phyloP scores from a whole-genome alignment of 2,113 vertebrate genomes.

The Entelurus aequoreus region DNA sequence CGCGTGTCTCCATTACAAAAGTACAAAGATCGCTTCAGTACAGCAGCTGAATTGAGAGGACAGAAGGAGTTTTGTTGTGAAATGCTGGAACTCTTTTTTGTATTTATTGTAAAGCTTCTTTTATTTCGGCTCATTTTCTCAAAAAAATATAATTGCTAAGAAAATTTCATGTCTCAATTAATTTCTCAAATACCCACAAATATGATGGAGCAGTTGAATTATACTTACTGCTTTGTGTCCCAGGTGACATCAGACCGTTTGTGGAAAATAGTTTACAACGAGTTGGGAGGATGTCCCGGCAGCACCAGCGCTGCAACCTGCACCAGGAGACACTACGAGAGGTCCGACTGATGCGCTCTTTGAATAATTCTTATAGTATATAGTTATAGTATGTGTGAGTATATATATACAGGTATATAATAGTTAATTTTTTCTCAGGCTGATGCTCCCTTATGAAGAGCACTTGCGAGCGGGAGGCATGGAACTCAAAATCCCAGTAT shows the following conservation, averaged over 20 bases:
- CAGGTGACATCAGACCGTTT: constrained; percentile 72
- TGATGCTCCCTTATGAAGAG: constrained; percentile 72
- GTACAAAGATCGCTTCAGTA: neutral
- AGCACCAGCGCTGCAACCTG: constrained; percentile 80
- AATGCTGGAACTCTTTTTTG: neutral
- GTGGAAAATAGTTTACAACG: constrained; percentile 79
- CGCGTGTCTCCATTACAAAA: neutral
- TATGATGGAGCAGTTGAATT: neutral
- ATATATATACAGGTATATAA: neutral
- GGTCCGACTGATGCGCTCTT: constrained; percentile 35
- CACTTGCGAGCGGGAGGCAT: constrained; percentile 58
- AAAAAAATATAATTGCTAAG: neutral
- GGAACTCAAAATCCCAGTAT: constrained; percentile 56
- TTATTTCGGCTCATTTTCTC: neutral
- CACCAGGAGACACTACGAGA: constrained; percentile 79
- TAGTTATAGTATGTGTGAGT: neutral
- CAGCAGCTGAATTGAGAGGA: constrained; percentile 7
- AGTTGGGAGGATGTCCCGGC: constrained; percentile 76
- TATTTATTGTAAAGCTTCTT: neutral
- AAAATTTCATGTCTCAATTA: too few species aligned
- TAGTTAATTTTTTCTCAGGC: constrained; percentile 33
- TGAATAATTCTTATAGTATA: neutral
- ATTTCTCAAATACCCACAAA: too few species aligned
- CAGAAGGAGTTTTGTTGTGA: constrained; percentile 6
- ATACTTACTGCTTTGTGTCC: neutral